phyloP scores from a whole-genome alignment of 2,888 invertebrate species.

The Idaea dimidiata region DNA sequence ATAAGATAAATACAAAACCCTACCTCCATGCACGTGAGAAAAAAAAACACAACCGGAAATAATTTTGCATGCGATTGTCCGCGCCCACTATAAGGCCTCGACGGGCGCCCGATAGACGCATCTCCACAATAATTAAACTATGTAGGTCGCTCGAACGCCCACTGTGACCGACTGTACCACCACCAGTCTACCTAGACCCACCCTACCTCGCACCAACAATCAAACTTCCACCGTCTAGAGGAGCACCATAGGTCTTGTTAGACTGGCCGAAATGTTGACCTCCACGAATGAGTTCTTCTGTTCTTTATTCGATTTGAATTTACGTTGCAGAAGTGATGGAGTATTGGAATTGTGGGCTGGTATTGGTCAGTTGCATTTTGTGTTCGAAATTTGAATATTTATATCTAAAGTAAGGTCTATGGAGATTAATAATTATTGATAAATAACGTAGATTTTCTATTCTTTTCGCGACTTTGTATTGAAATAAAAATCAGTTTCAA shows the following conservation, averaged over 20 bases:
- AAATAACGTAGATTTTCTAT: no score
- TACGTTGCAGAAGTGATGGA: conserved; percentile 51
- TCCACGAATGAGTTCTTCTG: conserved; percentile 55
- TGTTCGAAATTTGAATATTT: no score
- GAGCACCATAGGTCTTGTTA: conserved; percentile 41
- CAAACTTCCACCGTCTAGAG: conserved; percentile 34
- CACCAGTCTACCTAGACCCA: conserved; percentile 46
- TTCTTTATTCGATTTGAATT: conserved; percentile 68
- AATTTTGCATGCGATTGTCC: conserved; percentile 48
- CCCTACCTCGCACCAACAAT: conserved; percentile 50
- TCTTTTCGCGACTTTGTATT: no score
- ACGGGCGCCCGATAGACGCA: conserved; percentile 70
- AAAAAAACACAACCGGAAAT: conserved; percentile 18
- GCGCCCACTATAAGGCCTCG: conserved; percentile 62
- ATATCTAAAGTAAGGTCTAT: no score
- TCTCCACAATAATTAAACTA: conserved; percentile 74
- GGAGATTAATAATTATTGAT: no score
- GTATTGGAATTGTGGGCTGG: conserved; percentile 37
- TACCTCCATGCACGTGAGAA: not conserved
- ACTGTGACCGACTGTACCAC: conserved; percentile 59
- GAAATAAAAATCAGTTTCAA: no score
- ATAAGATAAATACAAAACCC: no score
- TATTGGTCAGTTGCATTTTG: not conserved
- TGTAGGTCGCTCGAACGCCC: conserved; percentile 75
- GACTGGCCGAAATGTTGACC: conserved; percentile 51